phyloP scores from a whole-genome alignment of 2,113 vertebrate species.

The Tupaia tana region DNA sequence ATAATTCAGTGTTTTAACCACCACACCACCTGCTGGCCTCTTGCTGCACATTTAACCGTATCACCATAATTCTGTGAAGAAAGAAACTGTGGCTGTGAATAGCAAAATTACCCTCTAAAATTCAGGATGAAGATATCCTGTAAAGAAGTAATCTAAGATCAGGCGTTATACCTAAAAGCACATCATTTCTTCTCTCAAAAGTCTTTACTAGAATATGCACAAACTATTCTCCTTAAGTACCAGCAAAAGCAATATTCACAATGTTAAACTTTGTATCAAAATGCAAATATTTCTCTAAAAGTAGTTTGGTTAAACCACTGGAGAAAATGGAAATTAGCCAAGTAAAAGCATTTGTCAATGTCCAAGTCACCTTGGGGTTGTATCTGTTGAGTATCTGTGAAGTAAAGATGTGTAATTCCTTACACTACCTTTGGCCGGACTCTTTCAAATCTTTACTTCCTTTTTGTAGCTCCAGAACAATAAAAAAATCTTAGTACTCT shows the following conservation, averaged over 20 bases:
- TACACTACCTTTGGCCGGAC: neutral
- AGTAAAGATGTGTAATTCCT: neutral
- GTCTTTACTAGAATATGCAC: conserved; percentile 8
- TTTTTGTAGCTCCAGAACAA: neutral
- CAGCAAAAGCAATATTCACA: conserved; percentile 10
- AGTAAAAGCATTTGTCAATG: neutral
- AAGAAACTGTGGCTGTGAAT: neutral
- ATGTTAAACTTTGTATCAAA: neutral
- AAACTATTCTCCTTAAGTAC: neutral
- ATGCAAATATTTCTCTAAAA: conserved; percentile 44
- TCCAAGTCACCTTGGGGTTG: neutral
- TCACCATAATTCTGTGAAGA: neutral
- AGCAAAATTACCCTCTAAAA: conserved; percentile 29
- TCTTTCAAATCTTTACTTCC: neutral
- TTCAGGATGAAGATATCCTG: neutral
- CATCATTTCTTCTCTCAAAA: neutral
- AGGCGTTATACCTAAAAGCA: neutral
- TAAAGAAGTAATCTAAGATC: neutral
- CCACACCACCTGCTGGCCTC: too few species aligned
- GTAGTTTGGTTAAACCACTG: neutral
- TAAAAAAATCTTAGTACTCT: conserved; percentile 4
- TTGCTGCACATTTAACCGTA: neutral
- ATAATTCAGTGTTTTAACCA: too few species aligned
- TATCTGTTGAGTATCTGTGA: conserved; percentile 1
- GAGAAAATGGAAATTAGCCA: conserved; percentile 34